Evolutionary conservation across 2,797 vertebrate genomes (phyloP), one percentile per base, ranked within the genome.

Genomic region (Thaleichthys pacificus): DNA sequence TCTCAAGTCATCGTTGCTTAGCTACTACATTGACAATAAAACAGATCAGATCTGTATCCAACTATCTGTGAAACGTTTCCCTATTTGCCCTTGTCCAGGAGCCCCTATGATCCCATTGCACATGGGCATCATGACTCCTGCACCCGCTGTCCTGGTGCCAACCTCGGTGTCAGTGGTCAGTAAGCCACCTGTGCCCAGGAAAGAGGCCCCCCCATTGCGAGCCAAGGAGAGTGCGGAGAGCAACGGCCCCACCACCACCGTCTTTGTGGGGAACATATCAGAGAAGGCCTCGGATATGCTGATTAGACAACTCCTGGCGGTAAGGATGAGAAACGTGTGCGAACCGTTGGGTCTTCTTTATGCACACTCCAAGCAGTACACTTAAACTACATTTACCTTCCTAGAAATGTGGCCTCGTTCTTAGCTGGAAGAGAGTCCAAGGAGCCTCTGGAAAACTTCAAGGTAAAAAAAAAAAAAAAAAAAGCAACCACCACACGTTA

Each of bases 261-360:
- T 99, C 75, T 99, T 99, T 90, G 98, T 99, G 68, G 98, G 98
- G 71, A 99, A 99, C 86, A 99, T 99, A 88, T 99, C 98, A 0
- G 98, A 99, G 84, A 99, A 98, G 88, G 98, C 98, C 14, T 99
- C 98, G 3, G 98, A 99, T 79, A 98, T 99, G 98, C 93, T 99
- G 47, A 98, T 99, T 83, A 91, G 98, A 89, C 98, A 99, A 80
- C 93, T 99, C 72, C 89, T 99, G 60, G 97, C 98, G 71, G 98
- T 99, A 91, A 97, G 97, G 87, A 38, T 61, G 19, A 61, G 38
- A 24, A n/a, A 30, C 21, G 19, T 58, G 49, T 12, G 42, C 42
- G 3, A 47, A 47, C 9, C 2, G 11, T 47, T 47, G 9, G 42
- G 11, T 12, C 9, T 47, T 56, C 51, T 5, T 56, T 56, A 56